A percentile compares a stretch with the other conserved stretches of the same genome.
Conservation (phyloP, 2,888 invertebrate genomes). For the Ormyrus labotus region DNA sequence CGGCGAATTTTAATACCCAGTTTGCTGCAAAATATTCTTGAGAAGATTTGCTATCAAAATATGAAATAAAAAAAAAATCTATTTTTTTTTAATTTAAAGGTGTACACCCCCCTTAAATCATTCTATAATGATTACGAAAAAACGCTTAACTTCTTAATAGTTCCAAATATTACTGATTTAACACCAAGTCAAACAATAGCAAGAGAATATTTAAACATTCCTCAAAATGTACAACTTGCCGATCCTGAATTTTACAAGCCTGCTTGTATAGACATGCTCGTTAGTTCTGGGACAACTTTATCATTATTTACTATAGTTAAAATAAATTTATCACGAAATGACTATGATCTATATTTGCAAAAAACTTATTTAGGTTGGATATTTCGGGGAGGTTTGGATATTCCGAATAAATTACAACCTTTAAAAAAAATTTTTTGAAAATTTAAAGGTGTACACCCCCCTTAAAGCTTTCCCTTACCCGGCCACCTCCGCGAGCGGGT, state of each 20-base stretch:
- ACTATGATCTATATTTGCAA: conserved; percentile 23
- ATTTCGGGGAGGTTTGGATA: conserved; percentile 48
- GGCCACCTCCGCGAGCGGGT: too few relatives aligned
- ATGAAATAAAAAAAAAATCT: too few relatives aligned
- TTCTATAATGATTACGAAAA: not conserved
- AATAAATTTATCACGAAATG: conserved; percentile 12
- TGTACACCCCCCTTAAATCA: too few relatives aligned
- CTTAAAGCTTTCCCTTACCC: too few relatives aligned
- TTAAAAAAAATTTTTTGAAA: too few relatives aligned
- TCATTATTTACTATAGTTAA: conserved; percentile 35
- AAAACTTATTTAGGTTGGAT: conserved; percentile 36
- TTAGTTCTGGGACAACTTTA: conserved; percentile 32
- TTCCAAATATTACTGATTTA: not conserved
- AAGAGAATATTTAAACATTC: not conserved
- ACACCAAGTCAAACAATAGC: not conserved
- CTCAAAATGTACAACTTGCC: conserved; percentile 25
- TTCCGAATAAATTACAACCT: too few relatives aligned
- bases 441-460: too few relatives aligned
- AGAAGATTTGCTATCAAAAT: too few relatives aligned
- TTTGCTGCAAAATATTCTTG: too few relatives aligned
- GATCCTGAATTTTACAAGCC: conserved; percentile 54
- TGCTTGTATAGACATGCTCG: conserved; percentile 38
- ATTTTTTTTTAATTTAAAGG: too few relatives aligned
- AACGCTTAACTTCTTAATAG: not conserved
- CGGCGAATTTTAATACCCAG: too few relatives aligned